Evolutionary conservation across 2,113 vertebrate genomes (phyloP), one percentile per base, ranked within the genome.

Genomic region (Atrichornis clamosus): DNA sequence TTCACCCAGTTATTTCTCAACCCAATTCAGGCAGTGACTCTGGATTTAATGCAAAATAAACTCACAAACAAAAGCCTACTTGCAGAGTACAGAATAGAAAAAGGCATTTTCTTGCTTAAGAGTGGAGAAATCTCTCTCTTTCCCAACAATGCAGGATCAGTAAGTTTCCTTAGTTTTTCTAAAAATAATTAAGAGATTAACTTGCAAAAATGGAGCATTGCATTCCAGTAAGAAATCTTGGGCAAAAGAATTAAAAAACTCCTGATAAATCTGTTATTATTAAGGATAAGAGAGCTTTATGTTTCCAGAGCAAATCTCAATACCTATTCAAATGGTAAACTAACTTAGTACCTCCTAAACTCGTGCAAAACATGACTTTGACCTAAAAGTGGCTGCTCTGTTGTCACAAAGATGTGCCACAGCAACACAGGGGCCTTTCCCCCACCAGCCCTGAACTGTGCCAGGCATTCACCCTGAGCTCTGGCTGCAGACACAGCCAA

Each of bases 381-480:
- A 67, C 47, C 50, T 62, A 33, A 9, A 74, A 49, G 37, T 15
- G 15, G 13, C 53, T 50, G 35, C 11, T 82, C 5, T 37, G 15
- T 13, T 35, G 1, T 32, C 68, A 53, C 12, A 28, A 1, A n/a
- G 63, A 9, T 14, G 46, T 22, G 37, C 11, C n/a, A 27, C 39
- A 56, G 75, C 52, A 64, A 13, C 0, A 0, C 4, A 26, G 26
- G 15, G 6, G 8, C 8, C 27, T n/a, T 62, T 32, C 32, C 41
- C 33, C 87, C 39, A 0, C 4, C 7, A 83, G 16, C 47, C 60
- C 42, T 49, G 35, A 59, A 4, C 39, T 35, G 47, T 24, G 22
- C 12, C 68, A 63, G 73, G 9, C 56, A 9, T 8, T 20, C 4
- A 17, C 33, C 46, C 91, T 17, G 68, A 55, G 80, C 56, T 42